These are phyloP conservation scores for Melanotaenia duboulayi DNA, from an alignment of 2,113 vertebrate genomes.

Conservation along the genomic window DNA sequence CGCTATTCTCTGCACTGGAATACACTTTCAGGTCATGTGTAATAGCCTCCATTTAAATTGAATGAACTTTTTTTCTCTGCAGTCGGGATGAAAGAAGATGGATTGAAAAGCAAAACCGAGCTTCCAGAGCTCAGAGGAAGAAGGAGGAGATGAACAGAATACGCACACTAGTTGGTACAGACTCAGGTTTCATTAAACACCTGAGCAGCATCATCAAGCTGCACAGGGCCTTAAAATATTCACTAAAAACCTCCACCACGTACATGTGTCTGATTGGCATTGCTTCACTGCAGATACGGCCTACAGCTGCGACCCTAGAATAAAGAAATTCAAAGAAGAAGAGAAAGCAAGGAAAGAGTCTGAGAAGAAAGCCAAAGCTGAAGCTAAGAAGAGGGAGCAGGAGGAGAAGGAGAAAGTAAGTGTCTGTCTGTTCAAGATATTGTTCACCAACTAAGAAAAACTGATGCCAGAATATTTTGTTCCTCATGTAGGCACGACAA, in stretches of 20 bases:
- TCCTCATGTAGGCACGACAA: slow-evolving; percentile 86
- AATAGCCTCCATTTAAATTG: background rate
- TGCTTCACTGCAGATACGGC: slow-evolving; percentile 87
- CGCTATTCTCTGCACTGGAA: background rate
- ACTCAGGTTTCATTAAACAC: slow-evolving; percentile 10
- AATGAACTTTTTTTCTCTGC: background rate
- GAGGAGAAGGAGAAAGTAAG: slow-evolving; percentile 95
- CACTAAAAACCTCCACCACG: no score
- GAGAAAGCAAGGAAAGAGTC: slow-evolving; percentile 98
- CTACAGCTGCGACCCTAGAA: slow-evolving; percentile 95
- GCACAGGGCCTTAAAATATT: no score
- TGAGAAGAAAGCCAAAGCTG: slow-evolving; percentile 96
- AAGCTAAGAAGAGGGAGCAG: slow-evolving; percentile 95
- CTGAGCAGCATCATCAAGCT: no score
- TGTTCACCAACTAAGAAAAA: no score
- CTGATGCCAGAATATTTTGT: background rate
- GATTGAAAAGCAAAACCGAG: slow-evolving; percentile 99
- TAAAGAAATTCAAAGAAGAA: slow-evolving; percentile 99
- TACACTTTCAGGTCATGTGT: background rate
- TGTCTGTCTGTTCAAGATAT: background rate
- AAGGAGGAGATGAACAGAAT: slow-evolving; percentile 99
- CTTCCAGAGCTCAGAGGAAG: slow-evolving; percentile 92
- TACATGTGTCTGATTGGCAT: background rate
- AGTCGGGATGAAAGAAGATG: slow-evolving; percentile 97
- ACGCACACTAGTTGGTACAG: slow-evolving; percentile 86